Evolutionary conservation across 2,113 vertebrate genomes (phyloP), one percentile per base, ranked within the genome.

Genomic region (Neomonachus schauinslandi): DNA sequence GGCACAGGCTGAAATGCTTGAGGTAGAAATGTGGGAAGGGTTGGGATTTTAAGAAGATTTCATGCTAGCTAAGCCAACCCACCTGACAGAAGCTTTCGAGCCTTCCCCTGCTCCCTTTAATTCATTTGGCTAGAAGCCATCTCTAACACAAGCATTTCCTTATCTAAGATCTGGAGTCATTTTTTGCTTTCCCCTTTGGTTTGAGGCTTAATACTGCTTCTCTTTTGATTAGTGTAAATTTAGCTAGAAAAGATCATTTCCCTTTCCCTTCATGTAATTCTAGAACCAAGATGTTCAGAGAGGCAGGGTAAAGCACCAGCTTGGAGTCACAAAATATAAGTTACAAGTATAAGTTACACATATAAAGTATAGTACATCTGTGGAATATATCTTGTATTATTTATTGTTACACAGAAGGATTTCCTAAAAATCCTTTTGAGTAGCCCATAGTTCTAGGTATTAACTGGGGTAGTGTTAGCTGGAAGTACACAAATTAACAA

Each of bases 191-290:
- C 63, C 93, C 36, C 67, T 95, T 94, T 94, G 89, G 79, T 91
- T 88, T 94, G 53, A 96, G 87, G 67, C 36, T 84, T 86, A 85
- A 91, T 95, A 74, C 49, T 46, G 51, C 26, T 67, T 97, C 67
- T 95, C 61, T 82, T 96, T 61, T 87, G 82, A 97, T 89, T 89
- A 79, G 89, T 49, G 53, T 95, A 95, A 76, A 89, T 87, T 89
- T 89, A 53, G 82, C 59, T 72, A 61, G 22, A 88, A 89, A 97
- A 89, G 15, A 85, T 85, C 18, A 49, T 92, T 69, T 92, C 71
- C 18, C 22, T 92, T 81, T 85, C 36, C 24, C 55, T 92, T 76
- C n/a, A 31, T n/a, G 18, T 53, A 97, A 22, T 72, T 91, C 67
- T 81, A 93, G 89, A 91, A 39, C 10, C n/a, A 82, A 97, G 63